Conservation (phyloP, 2,888 invertebrate species). For the Harpagoxenus sublaevis region DNA sequence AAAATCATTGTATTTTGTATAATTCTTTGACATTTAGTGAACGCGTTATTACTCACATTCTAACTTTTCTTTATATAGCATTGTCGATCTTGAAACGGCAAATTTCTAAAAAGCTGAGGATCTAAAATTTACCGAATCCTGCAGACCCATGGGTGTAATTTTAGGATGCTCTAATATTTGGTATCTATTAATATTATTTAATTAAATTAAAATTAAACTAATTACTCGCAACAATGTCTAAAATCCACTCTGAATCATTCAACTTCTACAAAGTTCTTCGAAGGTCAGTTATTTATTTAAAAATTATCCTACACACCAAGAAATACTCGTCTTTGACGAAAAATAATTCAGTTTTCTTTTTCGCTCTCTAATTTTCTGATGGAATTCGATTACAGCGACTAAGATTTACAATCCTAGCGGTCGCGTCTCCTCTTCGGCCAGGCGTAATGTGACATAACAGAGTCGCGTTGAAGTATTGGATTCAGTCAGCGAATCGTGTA, state of each 20-base stretch:
- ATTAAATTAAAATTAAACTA: background rate
- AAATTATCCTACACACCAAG: background rate
- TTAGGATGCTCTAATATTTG: background rate
- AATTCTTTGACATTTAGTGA: background rate
- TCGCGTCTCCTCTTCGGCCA: background rate
- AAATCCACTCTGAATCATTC: background rate
- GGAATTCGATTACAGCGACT: background rate
- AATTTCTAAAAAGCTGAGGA: background rate
- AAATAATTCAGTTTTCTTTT: background rate
- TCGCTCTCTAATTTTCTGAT: background rate
- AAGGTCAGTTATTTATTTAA: background rate
- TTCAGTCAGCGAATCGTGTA: background rate
- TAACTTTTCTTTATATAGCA: background rate
- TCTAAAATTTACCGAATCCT: background rate
- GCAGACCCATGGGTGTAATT: no score
- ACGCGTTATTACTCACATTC: background rate
- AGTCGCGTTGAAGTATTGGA: conserved; percentile 20
- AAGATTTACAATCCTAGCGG: background rate
- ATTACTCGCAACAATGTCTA: background rate
- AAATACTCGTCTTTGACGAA: background rate
- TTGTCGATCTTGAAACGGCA: background rate
- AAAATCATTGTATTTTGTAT: background rate
- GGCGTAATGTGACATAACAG: conserved; percentile 21
- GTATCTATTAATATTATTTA: background rate
- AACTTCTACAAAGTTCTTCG: background rate